phyloP scores from a whole-genome alignment of 2,113 vertebrate genomes.

The Oryzias woworae region DNA sequence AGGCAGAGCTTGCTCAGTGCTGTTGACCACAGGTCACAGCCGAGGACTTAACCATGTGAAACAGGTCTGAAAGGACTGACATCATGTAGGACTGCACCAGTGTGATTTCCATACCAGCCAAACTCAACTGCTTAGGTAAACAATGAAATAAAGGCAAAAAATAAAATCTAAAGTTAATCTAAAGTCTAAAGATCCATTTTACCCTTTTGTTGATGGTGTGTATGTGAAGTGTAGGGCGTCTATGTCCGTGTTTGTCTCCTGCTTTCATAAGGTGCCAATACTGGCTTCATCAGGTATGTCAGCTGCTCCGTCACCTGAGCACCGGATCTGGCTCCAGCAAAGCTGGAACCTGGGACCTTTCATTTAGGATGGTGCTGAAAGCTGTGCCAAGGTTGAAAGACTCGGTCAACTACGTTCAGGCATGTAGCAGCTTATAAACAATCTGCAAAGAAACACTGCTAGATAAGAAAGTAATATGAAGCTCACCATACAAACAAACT shows the following conservation, averaged over 20 bases:
- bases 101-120: slow-evolving; percentile 48
- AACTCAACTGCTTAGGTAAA: slow-evolving; percentile 48
- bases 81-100: slow-evolving; percentile 17
- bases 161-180: slow-evolving; percentile 50
- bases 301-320: slow-evolving; percentile 24
- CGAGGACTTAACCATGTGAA: slow-evolving; percentile 59
- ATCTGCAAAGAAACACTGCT: slow-evolving; percentile 1
- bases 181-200: slow-evolving; percentile 68
- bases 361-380: slow-evolving; percentile 72
- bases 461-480: slow-evolving; percentile 9
- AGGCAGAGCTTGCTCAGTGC: slow-evolving; percentile 30
- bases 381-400: slow-evolving; percentile 63
- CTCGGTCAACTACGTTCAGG: slow-evolving; percentile 62
- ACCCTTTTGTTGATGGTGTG: slow-evolving; percentile 50
- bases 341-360: slow-evolving; percentile 57
- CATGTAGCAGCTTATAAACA: slow-evolving; percentile 47
- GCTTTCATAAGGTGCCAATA: slow-evolving; percentile 59
- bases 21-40: slow-evolving; percentile 60
- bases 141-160: slow-evolving; percentile 38
- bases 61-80: slow-evolving; percentile 52
- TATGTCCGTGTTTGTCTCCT: slow-evolving; percentile 31
- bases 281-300: not conserved
- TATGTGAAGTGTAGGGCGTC: slow-evolving; percentile 40
- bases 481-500: slow-evolving; percentile 14
- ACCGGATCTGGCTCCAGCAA: slow-evolving; percentile 26